A percentile compares a stretch with the other conserved stretches of the same genome.
Evolutionary conservation across 2,888 invertebrate species (phyloP).

Genomic region (Penaeus monodon): DNA sequence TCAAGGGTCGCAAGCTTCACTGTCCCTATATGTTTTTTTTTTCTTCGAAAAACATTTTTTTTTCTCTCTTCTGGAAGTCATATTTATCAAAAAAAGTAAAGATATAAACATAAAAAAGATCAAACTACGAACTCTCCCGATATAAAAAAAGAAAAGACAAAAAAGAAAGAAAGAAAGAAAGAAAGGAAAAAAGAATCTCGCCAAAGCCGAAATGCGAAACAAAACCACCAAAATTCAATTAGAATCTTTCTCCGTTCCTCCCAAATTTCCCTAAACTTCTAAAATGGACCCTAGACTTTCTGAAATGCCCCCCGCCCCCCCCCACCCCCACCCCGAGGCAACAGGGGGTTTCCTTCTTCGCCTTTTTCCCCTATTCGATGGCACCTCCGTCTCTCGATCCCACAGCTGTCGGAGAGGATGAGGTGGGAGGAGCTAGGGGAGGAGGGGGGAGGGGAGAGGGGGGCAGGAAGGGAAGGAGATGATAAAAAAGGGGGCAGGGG

Average conservation of each 20-base stretch:
- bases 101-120: no score
- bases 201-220: no score
- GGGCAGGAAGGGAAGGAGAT: background rate
- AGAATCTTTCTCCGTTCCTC: conserved; percentile 14
- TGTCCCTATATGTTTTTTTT: no score
- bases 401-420: no score
- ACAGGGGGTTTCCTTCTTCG: no score
- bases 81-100: no score
- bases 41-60: no score
- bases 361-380: no score
- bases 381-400: no score
- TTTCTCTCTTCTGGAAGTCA: background rate
- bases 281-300: conserved; percentile 14
- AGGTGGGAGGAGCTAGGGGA: background rate
- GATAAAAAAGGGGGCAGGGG: no score
- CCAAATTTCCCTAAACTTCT: conserved; percentile 38
- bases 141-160: background rate
- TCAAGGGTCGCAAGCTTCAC: no score
- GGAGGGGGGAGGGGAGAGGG: background rate
- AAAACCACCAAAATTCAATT: background rate
- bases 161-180: background rate
- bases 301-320: background rate
- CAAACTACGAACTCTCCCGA: no score
- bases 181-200: background rate
- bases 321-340: background rate